A percentile compares a stretch with the other conserved stretches of the same genome.
Evolutionary conservation across 2,113 vertebrate genomes (phyloP).

Genomic region (Steatornis caripensis): DNA sequence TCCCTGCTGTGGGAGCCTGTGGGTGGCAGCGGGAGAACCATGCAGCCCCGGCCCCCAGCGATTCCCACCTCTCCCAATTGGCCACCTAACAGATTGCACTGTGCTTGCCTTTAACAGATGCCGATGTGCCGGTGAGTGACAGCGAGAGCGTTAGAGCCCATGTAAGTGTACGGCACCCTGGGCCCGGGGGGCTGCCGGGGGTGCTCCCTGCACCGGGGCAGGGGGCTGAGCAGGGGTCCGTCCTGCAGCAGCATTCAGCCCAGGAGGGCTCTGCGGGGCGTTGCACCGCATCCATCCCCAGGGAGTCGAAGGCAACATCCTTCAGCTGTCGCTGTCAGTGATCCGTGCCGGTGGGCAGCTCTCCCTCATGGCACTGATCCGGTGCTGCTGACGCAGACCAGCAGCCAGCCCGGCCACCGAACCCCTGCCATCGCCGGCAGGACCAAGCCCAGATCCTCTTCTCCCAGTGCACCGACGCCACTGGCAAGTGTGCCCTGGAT

Average conservation of each 20-base stretch:
- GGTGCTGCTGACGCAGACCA: background rate
- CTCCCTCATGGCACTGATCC: background rate
- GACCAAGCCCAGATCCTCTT: background rate
- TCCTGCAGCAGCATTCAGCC: accelerated
- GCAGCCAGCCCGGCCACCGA: background rate
- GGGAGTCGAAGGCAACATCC: accelerated
- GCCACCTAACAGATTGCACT: accelerated
- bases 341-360: background rate
- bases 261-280: background rate
- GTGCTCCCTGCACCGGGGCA: accelerated
- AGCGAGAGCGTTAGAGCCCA: background rate
- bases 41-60: accelerated
- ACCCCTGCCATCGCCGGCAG: background rate
- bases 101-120: conserved; percentile 15
- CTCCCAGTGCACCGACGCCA: accelerated
- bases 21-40: background rate
- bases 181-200: background rate
- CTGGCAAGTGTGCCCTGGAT: background rate
- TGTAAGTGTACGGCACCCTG: background rate
- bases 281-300: accelerated
- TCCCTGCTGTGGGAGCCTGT: background rate
- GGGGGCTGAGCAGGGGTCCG: background rate
- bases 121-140: background rate
- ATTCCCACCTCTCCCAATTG: background rate
- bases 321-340: conserved; percentile 43